Conservation (phyloP, 2,888 invertebrate species). For the Thumatha senex region DNA sequence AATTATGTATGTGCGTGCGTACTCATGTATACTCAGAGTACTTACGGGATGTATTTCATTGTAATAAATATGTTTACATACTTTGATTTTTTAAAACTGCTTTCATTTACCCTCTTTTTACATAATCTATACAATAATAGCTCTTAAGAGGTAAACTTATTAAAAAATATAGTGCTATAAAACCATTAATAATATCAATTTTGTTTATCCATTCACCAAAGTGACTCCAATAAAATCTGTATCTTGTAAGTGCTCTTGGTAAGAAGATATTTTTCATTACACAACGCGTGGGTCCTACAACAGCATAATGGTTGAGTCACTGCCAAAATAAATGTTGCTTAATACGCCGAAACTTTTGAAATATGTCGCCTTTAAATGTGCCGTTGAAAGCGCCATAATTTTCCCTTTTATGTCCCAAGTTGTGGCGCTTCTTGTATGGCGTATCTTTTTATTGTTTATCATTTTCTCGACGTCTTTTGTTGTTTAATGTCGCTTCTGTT, state of each 20-base stretch:
- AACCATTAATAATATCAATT: no score
- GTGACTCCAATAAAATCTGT: no score
- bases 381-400: slow-evolving; percentile 80
- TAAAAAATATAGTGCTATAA: no score
- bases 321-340: slow-evolving; percentile 84
- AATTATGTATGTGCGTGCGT: no score
- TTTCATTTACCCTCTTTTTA: no score
- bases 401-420: slow-evolving; percentile 75
- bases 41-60: no score
- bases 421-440: slow-evolving; percentile 59
- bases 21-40: no score
- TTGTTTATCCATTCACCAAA: no score
- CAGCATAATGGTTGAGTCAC: slow-evolving; percentile 74
- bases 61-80: no score
- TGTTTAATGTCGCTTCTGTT: slow-evolving; percentile 34
- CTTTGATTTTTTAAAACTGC: no score
- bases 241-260: slow-evolving; percentile 36
- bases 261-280: slow-evolving; percentile 64
- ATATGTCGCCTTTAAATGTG: slow-evolving; percentile 81
- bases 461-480: slow-evolving; percentile 47
- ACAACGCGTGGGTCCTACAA: slow-evolving; percentile 50
- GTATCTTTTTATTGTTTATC: slow-evolving; percentile 65
- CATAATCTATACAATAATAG: no score
- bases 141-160: no score
- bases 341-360: slow-evolving; percentile 82